Conservation (phyloP, 2,797 vertebrate species). For the Phrynocephalus guinanensis region DNA sequence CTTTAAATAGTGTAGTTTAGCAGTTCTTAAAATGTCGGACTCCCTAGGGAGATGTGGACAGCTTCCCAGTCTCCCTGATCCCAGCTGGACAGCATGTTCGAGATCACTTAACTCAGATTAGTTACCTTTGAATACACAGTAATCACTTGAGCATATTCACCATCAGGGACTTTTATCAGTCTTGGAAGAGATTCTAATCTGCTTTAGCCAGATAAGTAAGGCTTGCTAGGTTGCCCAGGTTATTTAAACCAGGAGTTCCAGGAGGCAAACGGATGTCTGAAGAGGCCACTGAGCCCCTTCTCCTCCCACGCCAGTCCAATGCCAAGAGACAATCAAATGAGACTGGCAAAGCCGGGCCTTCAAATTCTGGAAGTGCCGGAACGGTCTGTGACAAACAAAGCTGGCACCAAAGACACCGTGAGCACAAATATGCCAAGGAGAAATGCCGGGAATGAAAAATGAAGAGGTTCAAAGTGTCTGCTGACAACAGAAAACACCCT, state of each 20-base stretch:
- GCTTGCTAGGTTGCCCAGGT: background rate
- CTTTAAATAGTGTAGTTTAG: background rate
- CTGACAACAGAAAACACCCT: background rate
- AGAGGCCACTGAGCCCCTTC: background rate
- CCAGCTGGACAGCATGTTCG: background rate
- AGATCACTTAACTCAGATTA: background rate
- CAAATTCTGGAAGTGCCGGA: background rate
- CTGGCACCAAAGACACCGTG: background rate
- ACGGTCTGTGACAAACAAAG: background rate
- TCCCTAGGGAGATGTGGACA: background rate
- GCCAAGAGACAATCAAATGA: background rate
- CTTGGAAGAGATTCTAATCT: background rate
- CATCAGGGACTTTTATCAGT: background rate
- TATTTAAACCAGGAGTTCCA: background rate
- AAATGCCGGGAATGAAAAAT: background rate
- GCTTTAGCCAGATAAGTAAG: background rate
- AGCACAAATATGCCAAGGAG: background rate
- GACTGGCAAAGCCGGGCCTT: background rate
- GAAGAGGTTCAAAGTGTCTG: conserved; percentile 11
- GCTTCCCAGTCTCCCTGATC: background rate
- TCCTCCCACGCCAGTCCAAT: background rate
- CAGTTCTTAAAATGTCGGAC: background rate
- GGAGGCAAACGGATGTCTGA: no score
- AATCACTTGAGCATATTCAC: background rate
- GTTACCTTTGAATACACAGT: background rate